Evolutionary conservation across 2,797 vertebrate genomes (phyloP), one percentile per base, ranked within the genome.

Genomic region (Eulemur mongoz): DNA sequence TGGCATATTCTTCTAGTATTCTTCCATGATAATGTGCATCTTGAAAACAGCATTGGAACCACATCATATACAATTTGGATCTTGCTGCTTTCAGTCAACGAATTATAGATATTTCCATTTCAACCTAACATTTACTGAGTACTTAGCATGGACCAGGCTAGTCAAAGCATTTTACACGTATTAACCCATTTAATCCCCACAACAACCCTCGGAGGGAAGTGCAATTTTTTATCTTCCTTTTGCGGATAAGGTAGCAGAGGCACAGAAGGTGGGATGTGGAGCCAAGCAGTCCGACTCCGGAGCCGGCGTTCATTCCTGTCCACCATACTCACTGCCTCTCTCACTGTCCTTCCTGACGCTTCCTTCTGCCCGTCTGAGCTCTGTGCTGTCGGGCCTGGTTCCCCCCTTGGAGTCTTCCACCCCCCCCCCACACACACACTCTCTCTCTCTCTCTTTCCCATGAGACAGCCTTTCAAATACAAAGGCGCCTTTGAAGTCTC

Each of bases 301-400:
- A 52, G 5, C 18, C 82, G 35, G 63, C 1, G 0, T 15, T 38
- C 17, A 0, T 12, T 38, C 17, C 78, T 38, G 0, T 7, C 13
- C 9, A 14, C 25, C 1, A 15, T 7, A 2, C 10, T 22, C 5
- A 2, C 10, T 22, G 43, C 20, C 20, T 45, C 57, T 38, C 43
- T 52, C 45, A 0, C 9, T 0, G 0, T 25, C 30, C 43, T 61
- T 5, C 9, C 12, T 0, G n/a, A 43, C 1, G 10, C 27, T 8
- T 48, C 52, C 38, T 50, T 35, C 70, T 30, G 1, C 25, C 4
- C 7, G 5, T 65, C 40, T 65, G 48, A 80, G 1, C 13, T 30
- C 25, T 32, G n/a, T 12, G 30, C 45, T 14, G 0, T 7, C 23
- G 27, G n/a, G 12, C 45, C 79, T 40, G 2, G 22, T 27, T 45